Base-by-base conservation (phyloP, 2,113 vertebrate genomes). In the Pseudopipra pipra region DNA sequence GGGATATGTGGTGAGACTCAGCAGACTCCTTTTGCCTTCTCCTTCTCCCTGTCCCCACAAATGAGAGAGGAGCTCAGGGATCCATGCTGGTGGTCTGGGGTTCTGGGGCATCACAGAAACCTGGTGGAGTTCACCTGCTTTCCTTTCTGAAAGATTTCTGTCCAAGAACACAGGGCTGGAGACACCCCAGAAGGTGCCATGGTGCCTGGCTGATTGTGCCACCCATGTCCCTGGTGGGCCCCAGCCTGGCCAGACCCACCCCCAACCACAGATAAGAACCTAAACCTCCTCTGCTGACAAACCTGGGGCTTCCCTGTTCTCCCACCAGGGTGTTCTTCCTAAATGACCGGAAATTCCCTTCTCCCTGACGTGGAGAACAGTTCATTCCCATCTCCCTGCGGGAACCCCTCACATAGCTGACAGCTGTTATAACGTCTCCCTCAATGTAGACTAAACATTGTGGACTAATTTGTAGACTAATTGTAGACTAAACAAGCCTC, bases 41-140 rank as follows among this genome's bases (percentile, higher is more conserved):
- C 2, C 14, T 55, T 25, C 44, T 62, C 72, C 46, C 0, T 0
- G 9, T 55, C 25, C 39, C 63, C 33, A 7, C 1, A 24, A 39
- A 21, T 30, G 35, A 5, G 0, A 24, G 20, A 54, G 70, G n/a
- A 55, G 62, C 33, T 80, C 87, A 20, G 73, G 39, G 49, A 11
- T 67, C 19, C 0, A 0, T 52, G 58, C 4, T 1, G 0, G 28
- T 35, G 61, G 4, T 17, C 61, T 52, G 55, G 31, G 20, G 6
- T 14, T 39, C 0, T 0, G 15, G 33, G 25, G 9, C 5, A 15
- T 35, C 68, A 9, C 5, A 0, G 37, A 9, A 19, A 27, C 49
- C 3, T 12, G 0, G 10, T 13, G 16, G 51, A 11, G 14, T 17
- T 77, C 68, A 33, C 11, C 30, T 11, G 4, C 56, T 8, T 28